Base-by-base conservation (phyloP, 1,140 invertebrate genomes). In the Homarus americanus region DNA sequence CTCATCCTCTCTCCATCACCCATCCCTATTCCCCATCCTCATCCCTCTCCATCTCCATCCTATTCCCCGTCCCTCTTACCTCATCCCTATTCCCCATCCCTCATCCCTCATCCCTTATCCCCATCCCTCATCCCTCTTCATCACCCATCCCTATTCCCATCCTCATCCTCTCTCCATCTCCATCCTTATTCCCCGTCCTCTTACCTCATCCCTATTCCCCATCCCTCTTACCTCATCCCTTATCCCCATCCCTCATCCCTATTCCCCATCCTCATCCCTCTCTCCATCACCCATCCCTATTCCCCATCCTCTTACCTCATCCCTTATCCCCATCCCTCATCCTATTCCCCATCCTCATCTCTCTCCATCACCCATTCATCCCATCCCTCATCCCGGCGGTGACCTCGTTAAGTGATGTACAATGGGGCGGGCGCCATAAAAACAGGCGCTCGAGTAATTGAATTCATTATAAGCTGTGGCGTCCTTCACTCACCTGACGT, bases 381-480 rank as follows among this genome's bases (percentile, higher is more conserved):
- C n/a, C n/a, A n/a, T n/a, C n/a, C n/a, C n/a, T n/a, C n/a, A n/a
- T n/a, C n/a, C n/a, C n/a, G n/a, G n/a, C n/a, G n/a, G n/a, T n/a
- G n/a, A n/a, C n/a, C n/a, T n/a, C 9, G 79, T 63, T 58, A 63
- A 82, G 79, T 82, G 79, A 63, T 82, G 79, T 82, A 20, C 41
- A 53, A 53, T 41, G 79, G 79, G 32, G 79, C 24, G 79, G 53
- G 41, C 49, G 32, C 79, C 82, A 66, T 84, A 44, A 84, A 84
- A 84, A 84, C 63, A 84, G 63, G 63, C 36, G 38, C 82, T 73
- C 63, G 36, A 66, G 82, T 84, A 84, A 84, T 84, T 84, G 82
- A 84, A 84, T 84, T 84, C 82, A 84, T 84, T 84, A 84, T 84
- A 66, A 84, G 63, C 36, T 84, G 38, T 40, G 82, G 82, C 63